phyloP scores from a whole-genome alignment of 2,797 vertebrate genomes.

The Leontopithecus rosalia region DNA sequence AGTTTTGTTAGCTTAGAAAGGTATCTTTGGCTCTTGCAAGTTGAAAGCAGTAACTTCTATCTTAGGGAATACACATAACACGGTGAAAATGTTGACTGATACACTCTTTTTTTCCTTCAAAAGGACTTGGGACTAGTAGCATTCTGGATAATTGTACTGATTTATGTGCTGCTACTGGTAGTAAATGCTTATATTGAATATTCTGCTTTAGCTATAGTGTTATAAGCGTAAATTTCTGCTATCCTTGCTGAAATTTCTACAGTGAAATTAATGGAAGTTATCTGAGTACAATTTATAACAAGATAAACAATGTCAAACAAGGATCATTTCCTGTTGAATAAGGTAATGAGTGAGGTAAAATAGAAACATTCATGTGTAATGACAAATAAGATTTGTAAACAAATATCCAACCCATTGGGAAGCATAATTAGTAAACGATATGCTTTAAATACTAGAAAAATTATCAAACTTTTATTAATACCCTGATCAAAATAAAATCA shows the following conservation, averaged over 20 bases:
- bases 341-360: background rate
- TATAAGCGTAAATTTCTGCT: constrained; percentile 31
- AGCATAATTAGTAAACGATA: background rate
- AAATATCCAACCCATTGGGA: background rate
- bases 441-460: constrained; percentile 6
- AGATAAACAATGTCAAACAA: constrained; percentile 27
- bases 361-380: background rate
- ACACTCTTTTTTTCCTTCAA: background rate
- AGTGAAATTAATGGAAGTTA: constrained; percentile 24
- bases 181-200: constrained; percentile 19
- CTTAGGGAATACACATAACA: background rate
- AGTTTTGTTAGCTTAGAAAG: background rate
- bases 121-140: background rate
- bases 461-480: background rate
- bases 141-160: constrained; percentile 36
- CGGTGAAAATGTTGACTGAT: background rate
- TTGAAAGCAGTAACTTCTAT: background rate
- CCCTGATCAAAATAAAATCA: background rate
- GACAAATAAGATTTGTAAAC: background rate
- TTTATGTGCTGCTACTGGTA: constrained; percentile 1
- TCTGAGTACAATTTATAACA: background rate
- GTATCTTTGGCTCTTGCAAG: background rate
- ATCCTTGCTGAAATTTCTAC: background rate
- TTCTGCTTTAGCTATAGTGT: background rate
- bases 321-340: background rate